phyloP scores from a whole-genome alignment of 2,797 vertebrate species.

The Psittacula derbiana region DNA sequence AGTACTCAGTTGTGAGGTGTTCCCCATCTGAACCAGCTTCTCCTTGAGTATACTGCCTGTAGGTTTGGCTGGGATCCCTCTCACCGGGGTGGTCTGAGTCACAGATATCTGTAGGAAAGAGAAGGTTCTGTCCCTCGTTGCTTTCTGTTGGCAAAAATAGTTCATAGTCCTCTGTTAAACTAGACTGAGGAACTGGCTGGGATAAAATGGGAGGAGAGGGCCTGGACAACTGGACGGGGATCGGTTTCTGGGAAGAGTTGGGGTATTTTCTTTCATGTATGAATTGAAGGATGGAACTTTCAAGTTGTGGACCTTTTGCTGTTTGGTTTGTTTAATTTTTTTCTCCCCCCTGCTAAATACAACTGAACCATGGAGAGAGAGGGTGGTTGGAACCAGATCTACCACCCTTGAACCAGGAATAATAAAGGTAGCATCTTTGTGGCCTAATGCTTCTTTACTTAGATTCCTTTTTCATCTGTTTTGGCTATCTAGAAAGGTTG shows the following conservation, averaged over 20 bases:
- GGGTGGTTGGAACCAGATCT: neutral
- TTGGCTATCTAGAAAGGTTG: neutral
- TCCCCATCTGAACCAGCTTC: neutral
- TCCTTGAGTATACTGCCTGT: neutral
- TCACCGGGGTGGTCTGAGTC: neutral
- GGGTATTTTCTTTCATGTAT: neutral
- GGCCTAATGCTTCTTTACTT: neutral
- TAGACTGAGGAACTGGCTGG: neutral
- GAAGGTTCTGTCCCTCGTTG: neutral
- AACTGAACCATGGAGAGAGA: too few relatives aligned
- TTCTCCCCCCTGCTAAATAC: neutral
- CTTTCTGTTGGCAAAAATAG: neutral
- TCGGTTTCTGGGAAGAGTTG: neutral
- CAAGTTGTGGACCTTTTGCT: neutral
- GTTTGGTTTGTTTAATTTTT: neutral
- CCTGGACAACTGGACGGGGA: neutral
- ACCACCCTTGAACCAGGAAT: neutral
- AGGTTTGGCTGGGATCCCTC: neutral
- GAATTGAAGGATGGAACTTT: neutral
- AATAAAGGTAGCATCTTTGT: neutral
- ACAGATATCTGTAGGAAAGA: neutral
- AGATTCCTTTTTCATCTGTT: neutral
- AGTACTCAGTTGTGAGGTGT: neutral
- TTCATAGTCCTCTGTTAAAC: neutral
- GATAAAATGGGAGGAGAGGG: neutral